Conservation (phyloP, 2,113 vertebrate genomes). For the Entelurus aequoreus region DNA sequence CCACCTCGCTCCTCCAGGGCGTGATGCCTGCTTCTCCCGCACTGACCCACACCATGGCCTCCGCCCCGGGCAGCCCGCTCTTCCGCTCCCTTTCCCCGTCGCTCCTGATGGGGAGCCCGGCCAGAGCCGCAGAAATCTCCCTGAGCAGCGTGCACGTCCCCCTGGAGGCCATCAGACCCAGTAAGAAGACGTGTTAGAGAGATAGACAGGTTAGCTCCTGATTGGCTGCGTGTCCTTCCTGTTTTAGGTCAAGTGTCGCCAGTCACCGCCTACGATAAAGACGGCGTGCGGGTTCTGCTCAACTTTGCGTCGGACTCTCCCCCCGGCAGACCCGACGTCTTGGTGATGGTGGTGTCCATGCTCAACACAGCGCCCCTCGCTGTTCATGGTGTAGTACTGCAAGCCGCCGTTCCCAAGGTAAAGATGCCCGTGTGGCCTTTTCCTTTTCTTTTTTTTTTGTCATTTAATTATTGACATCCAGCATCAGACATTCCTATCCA, state of each 20-base stretch:
- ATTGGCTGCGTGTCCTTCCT: constrained; percentile 3
- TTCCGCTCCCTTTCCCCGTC: constrained; percentile 76
- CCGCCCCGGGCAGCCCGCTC: constrained; percentile 77
- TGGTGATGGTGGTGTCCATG: constrained; percentile 92
- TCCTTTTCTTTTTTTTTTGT: no score
- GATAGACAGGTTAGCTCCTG: not conserved
- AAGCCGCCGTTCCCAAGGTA: constrained; percentile 96
- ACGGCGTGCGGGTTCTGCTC: constrained; percentile 87
- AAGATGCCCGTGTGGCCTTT: not conserved
- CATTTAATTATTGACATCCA: no score
- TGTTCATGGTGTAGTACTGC: constrained; percentile 80
- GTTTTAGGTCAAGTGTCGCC: constrained; percentile 83
- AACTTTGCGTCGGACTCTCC: constrained; percentile 91
- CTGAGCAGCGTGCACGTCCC: constrained; percentile 83
- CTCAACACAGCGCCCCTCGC: constrained; percentile 86
- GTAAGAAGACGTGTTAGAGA: constrained; percentile 53
- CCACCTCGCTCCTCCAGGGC: constrained; percentile 58
- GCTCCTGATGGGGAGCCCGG: constrained; percentile 79
- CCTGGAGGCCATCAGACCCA: constrained; percentile 89
- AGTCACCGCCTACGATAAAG: constrained; percentile 89
- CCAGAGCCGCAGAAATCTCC: constrained; percentile 75
- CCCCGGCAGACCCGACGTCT: constrained; percentile 77
- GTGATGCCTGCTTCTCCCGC: constrained; percentile 68
- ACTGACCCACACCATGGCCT: constrained; percentile 47
- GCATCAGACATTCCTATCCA: no score